Conservation (phyloP, 2,113 vertebrate species). For the Rousettus leschenaultii region DNA sequence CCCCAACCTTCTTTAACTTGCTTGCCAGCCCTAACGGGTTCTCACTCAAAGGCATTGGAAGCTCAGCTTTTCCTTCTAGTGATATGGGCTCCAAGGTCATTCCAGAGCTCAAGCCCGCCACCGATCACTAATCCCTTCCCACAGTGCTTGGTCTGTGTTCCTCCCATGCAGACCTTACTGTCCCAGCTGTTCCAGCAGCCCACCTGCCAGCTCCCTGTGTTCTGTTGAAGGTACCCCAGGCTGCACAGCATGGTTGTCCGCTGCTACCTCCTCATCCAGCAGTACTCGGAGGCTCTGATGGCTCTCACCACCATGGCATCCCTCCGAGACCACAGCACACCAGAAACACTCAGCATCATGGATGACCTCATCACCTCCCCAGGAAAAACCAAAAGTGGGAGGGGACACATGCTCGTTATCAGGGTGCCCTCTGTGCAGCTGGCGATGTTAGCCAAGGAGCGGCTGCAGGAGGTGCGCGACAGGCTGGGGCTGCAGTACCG, state of each 20-base stretch:
- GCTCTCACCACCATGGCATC: slow-evolving; percentile 92
- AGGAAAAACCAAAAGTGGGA: slow-evolving; percentile 87
- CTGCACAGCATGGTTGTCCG: slow-evolving; percentile 99
- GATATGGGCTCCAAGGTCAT: neutral
- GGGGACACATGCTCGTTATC: slow-evolving; percentile 96
- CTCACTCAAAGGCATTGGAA: neutral
- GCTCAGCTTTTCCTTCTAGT: neutral
- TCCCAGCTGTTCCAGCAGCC: neutral
- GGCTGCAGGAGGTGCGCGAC: slow-evolving; percentile 94
- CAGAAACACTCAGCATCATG: slow-evolving; percentile 95
- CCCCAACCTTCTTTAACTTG: neutral
- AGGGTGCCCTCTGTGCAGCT: slow-evolving; percentile 96
- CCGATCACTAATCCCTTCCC: neutral
- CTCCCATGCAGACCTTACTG: neutral
- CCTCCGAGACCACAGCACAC: slow-evolving; percentile 95
- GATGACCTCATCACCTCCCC: slow-evolving; percentile 94
- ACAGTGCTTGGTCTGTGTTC: neutral
- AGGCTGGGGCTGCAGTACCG: slow-evolving; percentile 94
- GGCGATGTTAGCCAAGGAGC: slow-evolving; percentile 94
- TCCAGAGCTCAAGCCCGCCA: neutral
- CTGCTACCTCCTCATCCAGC: slow-evolving; percentile 98
- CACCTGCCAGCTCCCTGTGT: neutral
- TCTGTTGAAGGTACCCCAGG: slow-evolving; percentile 89
- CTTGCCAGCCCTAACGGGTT: neutral
- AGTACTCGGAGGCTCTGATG: slow-evolving; percentile 98